A percentile compares a stretch with the other conserved stretches of the same genome.
Evolutionary conservation across 2,113 vertebrate genomes (phyloP).

Genomic region (Strix uralensis): DNA sequence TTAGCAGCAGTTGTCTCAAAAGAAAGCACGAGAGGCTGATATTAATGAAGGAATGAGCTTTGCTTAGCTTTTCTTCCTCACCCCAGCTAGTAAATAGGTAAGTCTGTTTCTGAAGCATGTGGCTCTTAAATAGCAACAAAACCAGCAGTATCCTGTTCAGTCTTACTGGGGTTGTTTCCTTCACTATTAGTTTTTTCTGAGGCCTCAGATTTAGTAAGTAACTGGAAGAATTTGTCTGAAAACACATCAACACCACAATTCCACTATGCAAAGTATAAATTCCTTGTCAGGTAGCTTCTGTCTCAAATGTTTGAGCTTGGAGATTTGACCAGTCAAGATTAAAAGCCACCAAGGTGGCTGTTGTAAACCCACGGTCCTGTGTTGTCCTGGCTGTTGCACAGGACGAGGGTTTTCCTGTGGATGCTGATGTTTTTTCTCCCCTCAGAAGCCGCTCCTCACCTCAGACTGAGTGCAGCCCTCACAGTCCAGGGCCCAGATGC

Average conservation of each 20-base stretch:
- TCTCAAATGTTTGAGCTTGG: neutral
- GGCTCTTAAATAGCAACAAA: neutral
- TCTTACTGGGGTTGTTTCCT: neutral
- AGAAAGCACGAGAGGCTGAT: neutral
- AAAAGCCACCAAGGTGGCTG: neutral
- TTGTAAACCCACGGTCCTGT: accelerated
- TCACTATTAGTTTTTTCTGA: neutral
- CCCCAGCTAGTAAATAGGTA: neutral
- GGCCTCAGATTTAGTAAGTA: neutral
- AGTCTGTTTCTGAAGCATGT: neutral
- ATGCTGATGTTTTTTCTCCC: neutral
- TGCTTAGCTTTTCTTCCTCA: neutral
- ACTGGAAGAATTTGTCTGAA: neutral
- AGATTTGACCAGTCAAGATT: neutral
- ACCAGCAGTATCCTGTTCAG: too few species aligned
- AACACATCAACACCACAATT: accelerated
- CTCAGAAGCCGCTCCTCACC: neutral
- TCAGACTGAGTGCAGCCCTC: neutral
- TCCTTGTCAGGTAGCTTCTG: neutral
- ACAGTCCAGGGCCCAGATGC: neutral
- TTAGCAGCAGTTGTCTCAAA: neutral
- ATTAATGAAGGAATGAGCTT: neutral
- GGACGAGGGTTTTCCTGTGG: neutral
- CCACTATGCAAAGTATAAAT: accelerated
- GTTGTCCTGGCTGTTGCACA: neutral